These are phyloP conservation scores for Mionectes macconnelli DNA, from an alignment of 2,113 vertebrate species.

Conservation along the genomic window DNA sequence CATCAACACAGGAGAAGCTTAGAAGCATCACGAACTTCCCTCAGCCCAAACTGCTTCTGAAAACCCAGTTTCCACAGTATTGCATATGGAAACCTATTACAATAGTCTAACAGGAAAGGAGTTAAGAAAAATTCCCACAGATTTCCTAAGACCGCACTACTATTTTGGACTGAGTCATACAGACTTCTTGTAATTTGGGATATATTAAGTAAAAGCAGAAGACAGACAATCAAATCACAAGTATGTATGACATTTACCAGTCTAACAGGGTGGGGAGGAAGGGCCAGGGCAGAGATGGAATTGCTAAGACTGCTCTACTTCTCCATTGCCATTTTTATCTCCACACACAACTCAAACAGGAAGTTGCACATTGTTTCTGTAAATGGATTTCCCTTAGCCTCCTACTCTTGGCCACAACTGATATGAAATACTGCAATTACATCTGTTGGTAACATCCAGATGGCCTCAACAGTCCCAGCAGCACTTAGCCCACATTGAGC, in stretches of 20 bases:
- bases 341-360: background rate
- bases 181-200: background rate
- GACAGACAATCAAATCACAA: background rate
- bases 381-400: constrained; percentile 1
- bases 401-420: background rate
- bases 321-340: background rate
- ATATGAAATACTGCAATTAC: background rate
- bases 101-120: background rate
- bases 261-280: background rate
- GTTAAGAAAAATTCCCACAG: background rate
- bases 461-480: background rate
- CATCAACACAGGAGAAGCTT: background rate
- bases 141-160: background rate
- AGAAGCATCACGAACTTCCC: background rate
- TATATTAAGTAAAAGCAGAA: constrained; percentile 35
- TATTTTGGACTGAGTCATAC: background rate
- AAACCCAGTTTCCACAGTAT: background rate
- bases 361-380: constrained; percentile 9
- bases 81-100: background rate
- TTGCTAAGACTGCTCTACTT: background rate
- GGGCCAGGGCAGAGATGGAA: background rate
- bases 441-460: background rate
- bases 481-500: background rate
- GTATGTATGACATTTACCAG: background rate
- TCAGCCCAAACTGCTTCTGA: background rate